Conservation (phyloP, 2,113 vertebrate species). For the Seriola rivoliana region DNA sequence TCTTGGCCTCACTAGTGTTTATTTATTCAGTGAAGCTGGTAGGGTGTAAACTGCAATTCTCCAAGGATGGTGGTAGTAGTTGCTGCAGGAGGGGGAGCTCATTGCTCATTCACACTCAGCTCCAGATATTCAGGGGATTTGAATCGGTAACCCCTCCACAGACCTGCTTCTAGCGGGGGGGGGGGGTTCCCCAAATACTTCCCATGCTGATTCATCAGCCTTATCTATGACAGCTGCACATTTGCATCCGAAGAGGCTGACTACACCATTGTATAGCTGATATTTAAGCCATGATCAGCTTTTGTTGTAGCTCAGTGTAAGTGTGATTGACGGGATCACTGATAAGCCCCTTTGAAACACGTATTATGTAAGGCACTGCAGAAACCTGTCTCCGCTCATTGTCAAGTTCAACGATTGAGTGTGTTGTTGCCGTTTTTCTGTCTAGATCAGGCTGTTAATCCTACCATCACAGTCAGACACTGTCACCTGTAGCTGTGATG, state of each 20-base stretch:
- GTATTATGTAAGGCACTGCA: slow-evolving; percentile 37
- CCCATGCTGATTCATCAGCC: slow-evolving; percentile 48
- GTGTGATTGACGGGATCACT: slow-evolving; percentile 63
- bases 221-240: slow-evolving; percentile 44
- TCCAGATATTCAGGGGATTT: background rate
- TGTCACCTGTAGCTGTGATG: slow-evolving; percentile 51
- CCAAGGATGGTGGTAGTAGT: slow-evolving; percentile 4
- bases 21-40: slow-evolving; percentile 29
- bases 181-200: slow-evolving; percentile 3
- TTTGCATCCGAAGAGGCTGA: slow-evolving; percentile 60
- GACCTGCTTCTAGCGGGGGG: slow-evolving; percentile 9
- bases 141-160: slow-evolving; percentile 2
- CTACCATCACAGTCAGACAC: slow-evolving; percentile 12
- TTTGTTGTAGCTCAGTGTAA: slow-evolving; percentile 40
- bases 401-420: slow-evolving; percentile 36
- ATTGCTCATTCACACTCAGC: slow-evolving; percentile 6
- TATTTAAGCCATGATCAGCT: slow-evolving; percentile 65
- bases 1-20: slow-evolving; percentile 13
- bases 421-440: slow-evolving; percentile 13
- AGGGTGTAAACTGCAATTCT: slow-evolving; percentile 6
- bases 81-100: background rate
- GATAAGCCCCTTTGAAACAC: slow-evolving; percentile 61
- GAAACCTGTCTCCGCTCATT: slow-evolving; percentile 22
- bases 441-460: slow-evolving; percentile 20
- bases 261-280: slow-evolving; percentile 28